A percentile compares a stretch with the other conserved stretches of the same genome.
These are phyloP conservation scores for Pogonomyrmex barbatus DNA, from an alignment of 1,140 invertebrate species.

Conservation along the genomic window DNA sequence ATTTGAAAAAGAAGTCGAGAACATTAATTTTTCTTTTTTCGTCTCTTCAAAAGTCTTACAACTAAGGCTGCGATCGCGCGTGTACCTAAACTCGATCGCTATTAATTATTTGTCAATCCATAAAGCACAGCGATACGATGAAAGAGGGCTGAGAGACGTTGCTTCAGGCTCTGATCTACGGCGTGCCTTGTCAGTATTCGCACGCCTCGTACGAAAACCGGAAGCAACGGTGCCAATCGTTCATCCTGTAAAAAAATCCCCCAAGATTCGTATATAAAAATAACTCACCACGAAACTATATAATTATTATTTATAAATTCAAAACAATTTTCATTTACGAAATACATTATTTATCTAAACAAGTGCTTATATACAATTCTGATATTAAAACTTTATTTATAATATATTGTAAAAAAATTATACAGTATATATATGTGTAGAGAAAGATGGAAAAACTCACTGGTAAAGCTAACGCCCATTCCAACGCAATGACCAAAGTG, in stretches of 20 bases:
- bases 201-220: conserved; percentile 88
- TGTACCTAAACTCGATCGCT: conserved; percentile 2
- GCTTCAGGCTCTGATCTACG: conserved; percentile 87
- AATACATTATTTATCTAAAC: neutral
- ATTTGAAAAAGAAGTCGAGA: conserved; percentile 33
- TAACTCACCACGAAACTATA: neutral
- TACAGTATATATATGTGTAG: neutral
- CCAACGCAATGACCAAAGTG: conserved; percentile 87
- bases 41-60: conserved; percentile 10
- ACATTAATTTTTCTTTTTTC: conserved; percentile 24
- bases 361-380: conserved; percentile 1
- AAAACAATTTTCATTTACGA: neutral
- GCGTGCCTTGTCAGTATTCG: conserved; percentile 88
- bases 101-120: conserved; percentile 85
- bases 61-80: conserved; percentile 36
- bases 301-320: neutral
- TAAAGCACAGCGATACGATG: conserved; percentile 88
- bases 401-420: neutral
- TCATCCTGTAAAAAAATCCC: conserved; percentile 84
- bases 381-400: neutral
- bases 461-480: conserved; percentile 82
- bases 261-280: neutral
- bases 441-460: conserved; percentile 70
- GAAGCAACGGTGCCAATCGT: conserved; percentile 88
- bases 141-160: conserved; percentile 88